A percentile compares a stretch with the other conserved stretches of the same genome.
phyloP scores from a whole-genome alignment of 2,888 invertebrate species.

The Spilosoma lubricipeda region DNA sequence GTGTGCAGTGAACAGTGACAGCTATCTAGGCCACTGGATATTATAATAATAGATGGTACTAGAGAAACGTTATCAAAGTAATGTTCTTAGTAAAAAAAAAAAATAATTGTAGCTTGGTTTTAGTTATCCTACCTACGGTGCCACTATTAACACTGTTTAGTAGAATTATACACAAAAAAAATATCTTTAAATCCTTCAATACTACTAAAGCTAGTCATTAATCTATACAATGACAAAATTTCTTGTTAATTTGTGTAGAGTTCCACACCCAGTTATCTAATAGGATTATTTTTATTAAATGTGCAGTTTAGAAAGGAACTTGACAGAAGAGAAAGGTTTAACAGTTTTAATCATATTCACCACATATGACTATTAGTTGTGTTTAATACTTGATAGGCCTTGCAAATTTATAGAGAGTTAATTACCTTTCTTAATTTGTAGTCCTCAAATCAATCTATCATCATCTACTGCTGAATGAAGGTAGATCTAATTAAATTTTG shows the following conservation, averaged over 20 bases:
- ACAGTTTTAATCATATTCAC: background rate
- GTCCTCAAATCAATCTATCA: too few species aligned
- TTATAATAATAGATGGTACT: background rate
- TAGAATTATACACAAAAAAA: background rate
- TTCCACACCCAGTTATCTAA: background rate
- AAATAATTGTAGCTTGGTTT: too few species aligned
- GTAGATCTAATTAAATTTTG: too few species aligned
- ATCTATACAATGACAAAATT: background rate
- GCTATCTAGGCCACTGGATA: conserved; percentile 29
- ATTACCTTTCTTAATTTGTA: too few species aligned
- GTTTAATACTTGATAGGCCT: too few species aligned
- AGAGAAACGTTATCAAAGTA: background rate
- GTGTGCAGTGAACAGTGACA: conserved; percentile 49
- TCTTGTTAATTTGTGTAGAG: background rate
- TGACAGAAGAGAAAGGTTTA: background rate
- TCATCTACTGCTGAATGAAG: too few species aligned
- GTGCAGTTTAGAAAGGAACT: background rate
- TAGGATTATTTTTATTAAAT: background rate
- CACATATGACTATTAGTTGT: too few species aligned
- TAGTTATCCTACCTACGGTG: too few species aligned
- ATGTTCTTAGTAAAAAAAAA: too few species aligned
- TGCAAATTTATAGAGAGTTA: too few species aligned
- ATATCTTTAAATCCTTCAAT: background rate
- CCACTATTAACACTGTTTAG: background rate
- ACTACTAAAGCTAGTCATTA: background rate